Conservation (phyloP, 2,113 vertebrate species). For the Rhabdomys dilectus region DNA sequence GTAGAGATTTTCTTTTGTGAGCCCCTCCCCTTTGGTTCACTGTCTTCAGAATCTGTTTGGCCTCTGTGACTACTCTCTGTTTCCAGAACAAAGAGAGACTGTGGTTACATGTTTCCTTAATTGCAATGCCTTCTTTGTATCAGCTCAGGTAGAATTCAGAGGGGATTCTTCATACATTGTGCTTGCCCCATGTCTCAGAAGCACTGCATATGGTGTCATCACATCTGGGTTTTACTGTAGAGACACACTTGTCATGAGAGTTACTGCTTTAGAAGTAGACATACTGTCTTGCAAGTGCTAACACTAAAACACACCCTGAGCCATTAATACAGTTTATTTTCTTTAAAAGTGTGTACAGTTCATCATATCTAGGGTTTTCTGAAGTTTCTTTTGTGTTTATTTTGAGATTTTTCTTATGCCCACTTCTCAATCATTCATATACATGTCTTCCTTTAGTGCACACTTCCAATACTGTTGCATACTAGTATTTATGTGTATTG, state of each 20-base stretch:
- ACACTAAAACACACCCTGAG: neutral
- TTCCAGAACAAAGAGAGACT: neutral
- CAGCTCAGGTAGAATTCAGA: neutral
- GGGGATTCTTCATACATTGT: fast-evolving
- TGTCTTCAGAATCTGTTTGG: neutral
- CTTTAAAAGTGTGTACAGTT: neutral
- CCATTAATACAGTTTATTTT: neutral
- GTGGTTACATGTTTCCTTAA: neutral
- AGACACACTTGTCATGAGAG: neutral
- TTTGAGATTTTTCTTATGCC: neutral
- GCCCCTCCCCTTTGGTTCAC: neutral
- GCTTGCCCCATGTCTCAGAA: neutral
- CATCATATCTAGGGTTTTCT: neutral
- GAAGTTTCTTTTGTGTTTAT: neutral
- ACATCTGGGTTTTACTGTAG: neutral
- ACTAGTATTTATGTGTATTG: neutral
- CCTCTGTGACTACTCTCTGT: neutral
- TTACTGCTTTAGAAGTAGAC: neutral
- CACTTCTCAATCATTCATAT: neutral
- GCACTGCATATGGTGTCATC: neutral
- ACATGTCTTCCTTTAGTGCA: neutral
- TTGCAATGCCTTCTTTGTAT: neutral
- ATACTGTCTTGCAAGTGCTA: neutral
- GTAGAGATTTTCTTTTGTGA: neutral
- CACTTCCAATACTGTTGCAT: neutral